Percentiles rank a stretch among this genome's conserved stretches.
Conservation (phyloP, 2,888 invertebrate genomes). For the Thereva nobilitata region DNA sequence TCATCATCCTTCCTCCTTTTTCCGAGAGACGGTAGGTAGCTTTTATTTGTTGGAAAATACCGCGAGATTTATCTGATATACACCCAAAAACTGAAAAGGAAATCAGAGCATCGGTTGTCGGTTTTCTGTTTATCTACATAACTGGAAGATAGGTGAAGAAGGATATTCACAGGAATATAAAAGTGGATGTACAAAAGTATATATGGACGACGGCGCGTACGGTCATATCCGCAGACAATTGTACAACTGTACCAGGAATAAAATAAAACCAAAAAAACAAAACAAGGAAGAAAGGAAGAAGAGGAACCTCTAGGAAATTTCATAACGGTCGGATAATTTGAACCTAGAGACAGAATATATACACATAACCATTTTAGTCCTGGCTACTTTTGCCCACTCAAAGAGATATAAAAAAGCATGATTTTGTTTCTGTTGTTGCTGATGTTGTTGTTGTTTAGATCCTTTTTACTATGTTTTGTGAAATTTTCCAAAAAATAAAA, state of each 20-base stretch:
- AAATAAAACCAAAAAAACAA: constrained; percentile 4
- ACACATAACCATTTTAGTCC: constrained; percentile 26
- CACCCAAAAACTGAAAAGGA: constrained; percentile 16
- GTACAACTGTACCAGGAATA: neutral
- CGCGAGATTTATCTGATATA: constrained; percentile 37
- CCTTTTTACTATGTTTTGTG: neutral
- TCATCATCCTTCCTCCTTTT: constrained; percentile 31
- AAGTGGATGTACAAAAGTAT: too few relatives aligned
- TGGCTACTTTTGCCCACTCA: constrained; percentile 23
- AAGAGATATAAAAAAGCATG: constrained; percentile 6
- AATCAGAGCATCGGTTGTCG: constrained; percentile 8
- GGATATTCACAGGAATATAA: neutral
- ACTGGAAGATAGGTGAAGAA: constrained; percentile 28
- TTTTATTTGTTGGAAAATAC: constrained; percentile 35
- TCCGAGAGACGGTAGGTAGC: constrained; percentile 27
- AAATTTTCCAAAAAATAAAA: constrained; percentile 5
- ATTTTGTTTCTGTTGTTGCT: neutral
- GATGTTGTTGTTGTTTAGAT: constrained; percentile 6
- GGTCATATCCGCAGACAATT: constrained; percentile 29
- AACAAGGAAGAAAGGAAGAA: constrained; percentile 4
- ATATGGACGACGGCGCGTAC: neutral
- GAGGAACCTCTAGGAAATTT: constrained; percentile 29
- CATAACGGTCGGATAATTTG: constrained; percentile 41
- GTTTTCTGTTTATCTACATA: constrained; percentile 17
- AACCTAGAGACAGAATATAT: constrained; percentile 19